Evolutionary conservation across 1,140 invertebrate genomes (phyloP).

Genomic region (Conus betulinus): DNA sequence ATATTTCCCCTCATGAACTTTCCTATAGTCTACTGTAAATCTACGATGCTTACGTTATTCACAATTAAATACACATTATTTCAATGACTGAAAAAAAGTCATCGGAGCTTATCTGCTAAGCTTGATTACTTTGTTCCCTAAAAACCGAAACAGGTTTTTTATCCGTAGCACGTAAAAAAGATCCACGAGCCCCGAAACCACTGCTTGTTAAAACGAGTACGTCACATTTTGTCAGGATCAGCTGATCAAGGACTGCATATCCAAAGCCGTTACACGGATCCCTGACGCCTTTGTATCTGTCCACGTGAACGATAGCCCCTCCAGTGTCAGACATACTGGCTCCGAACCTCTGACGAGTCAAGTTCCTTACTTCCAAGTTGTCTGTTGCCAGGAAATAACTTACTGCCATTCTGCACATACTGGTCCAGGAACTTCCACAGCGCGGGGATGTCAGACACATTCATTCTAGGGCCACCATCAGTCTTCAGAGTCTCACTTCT

Average conservation of each 20-base stretch:
- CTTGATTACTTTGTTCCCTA: background rate
- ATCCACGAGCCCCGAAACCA: constrained; percentile 41
- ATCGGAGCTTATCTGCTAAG: background rate
- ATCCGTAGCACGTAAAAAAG: constrained; percentile 6
- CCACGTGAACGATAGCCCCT: constrained; percentile 50
- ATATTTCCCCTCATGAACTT: too few species aligned
- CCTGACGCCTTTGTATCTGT: constrained; percentile 32
- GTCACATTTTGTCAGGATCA: constrained; percentile 50
- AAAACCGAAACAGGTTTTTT: constrained; percentile 14
- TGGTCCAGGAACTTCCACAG: constrained; percentile 45
- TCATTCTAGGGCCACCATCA: constrained; percentile 11
- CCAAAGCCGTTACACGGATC: constrained; percentile 44
- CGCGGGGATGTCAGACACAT: constrained; percentile 9
- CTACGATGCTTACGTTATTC: too few species aligned
- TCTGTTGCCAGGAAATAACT: constrained; percentile 56
- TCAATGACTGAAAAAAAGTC: too few species aligned
- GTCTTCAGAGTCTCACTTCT: constrained; percentile 48
- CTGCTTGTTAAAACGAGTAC: constrained; percentile 45
- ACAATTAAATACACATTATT: too few species aligned
- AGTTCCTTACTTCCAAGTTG: constrained; percentile 32
- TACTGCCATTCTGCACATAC: constrained; percentile 23
- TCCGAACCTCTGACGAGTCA: constrained; percentile 37
- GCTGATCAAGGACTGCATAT: constrained; percentile 50
- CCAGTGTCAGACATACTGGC: constrained; percentile 32
- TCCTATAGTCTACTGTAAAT: too few species aligned